Evolutionary conservation across 2,888 invertebrate genomes (phyloP).

Genomic region (Acheta domesticus): DNA sequence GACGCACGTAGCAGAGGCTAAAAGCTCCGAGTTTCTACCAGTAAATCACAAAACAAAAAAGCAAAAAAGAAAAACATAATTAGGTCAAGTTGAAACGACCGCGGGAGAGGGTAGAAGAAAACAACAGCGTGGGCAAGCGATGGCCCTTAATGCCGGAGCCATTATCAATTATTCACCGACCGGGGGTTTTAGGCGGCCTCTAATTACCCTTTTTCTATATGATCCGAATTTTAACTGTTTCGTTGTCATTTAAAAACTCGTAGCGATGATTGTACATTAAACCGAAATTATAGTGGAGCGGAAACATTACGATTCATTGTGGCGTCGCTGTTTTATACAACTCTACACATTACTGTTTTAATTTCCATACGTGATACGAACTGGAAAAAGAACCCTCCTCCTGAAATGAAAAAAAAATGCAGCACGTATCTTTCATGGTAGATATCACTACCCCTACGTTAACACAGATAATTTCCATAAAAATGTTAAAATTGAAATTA

Average conservation of each 20-base stretch:
- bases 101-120: too few relatives aligned
- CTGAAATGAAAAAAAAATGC: not conserved
- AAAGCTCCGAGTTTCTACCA: too few relatives aligned
- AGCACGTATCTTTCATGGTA: conserved; percentile 9
- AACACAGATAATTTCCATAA: not conserved
- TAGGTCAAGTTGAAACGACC: too few relatives aligned
- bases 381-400: conserved; percentile 1
- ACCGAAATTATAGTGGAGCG: not conserved
- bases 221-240: not conserved
- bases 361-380: conserved; percentile 18
- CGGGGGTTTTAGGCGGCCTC: not conserved
- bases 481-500: conserved; percentile 18
- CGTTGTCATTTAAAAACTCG: conserved; percentile 8
- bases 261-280: conserved; percentile 18
- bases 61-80: too few relatives aligned
- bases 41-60: too few relatives aligned
- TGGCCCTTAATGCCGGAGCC: too few relatives aligned
- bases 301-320: not conserved
- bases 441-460: not conserved
- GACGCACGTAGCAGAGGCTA: too few relatives aligned
- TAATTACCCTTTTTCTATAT: conserved; percentile 7
- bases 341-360: not conserved
- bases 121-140: too few relatives aligned
- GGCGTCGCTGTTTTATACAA: not conserved
- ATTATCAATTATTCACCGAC: not conserved